Evolutionary conservation across 1,140 invertebrate species (phyloP), one percentile per base, ranked within the genome.

Genomic region (Samia ricini): DNA sequence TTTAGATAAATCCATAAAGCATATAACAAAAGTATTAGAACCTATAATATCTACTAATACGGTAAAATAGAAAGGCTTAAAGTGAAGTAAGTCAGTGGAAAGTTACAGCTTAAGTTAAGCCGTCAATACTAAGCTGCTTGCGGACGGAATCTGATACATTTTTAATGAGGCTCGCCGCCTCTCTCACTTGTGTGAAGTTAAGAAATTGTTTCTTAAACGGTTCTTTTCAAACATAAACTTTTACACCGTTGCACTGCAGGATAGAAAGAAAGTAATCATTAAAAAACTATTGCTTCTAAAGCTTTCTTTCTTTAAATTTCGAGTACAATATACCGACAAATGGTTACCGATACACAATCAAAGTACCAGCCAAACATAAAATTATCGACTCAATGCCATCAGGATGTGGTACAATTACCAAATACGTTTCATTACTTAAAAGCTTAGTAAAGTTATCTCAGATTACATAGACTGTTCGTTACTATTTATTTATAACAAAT

Each of bases 151-250:
- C 33, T 54, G 36, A 58, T 58, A 56, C 63, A 65, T 65, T 65
- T 65, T 61, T 65, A 65, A 65, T 65, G 63, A 65, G 55, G 29
- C 56, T 15, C 56, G 52, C 52, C n/a, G n/a, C n/a, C n/a, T n/a
- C 22, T 59, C 58, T 56, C 36, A 10, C 49, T 60, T 19, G 52
- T 24, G 29, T 20, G 56, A 49, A 64, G 19, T 21, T 42, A 57
- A 57, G 51, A 65, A 60, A 65, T 61, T 65, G 59, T 56, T 65
- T 65, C 48, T 21, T 61, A 54, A 65, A 65, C 59, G 54, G 26
- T 65, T 65, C 24, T 57, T 20, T 36, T 33, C 15, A 36, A 42
- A 20, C 22, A 24, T 22, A 33, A 57, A 42, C 4, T 57, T 57
- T n/a, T 15, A 24, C 22, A 24, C 2, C 4, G 10, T 15, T 42